Evolutionary conservation across 2,888 invertebrate genomes (phyloP).

Genomic region (Strigamia transsilvanica): DNA sequence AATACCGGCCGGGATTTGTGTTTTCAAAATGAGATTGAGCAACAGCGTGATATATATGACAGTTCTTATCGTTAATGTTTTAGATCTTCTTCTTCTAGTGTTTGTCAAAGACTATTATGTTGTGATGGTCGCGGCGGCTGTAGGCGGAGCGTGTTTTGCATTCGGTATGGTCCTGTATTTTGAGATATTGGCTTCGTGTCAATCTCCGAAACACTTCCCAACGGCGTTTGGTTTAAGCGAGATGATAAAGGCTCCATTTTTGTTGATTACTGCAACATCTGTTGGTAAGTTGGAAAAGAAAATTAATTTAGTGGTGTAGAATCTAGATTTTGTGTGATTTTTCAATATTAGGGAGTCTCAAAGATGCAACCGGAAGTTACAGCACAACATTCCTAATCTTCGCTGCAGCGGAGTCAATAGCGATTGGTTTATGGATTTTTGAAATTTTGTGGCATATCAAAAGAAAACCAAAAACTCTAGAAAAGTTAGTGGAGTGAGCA

Average conservation of each 20-base stretch:
- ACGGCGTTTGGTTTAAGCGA: slow-evolving; percentile 43
- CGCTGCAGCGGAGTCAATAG: not conserved
- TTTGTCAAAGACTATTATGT: not conserved
- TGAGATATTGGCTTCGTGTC: slow-evolving; percentile 43
- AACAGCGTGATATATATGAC: not conserved
- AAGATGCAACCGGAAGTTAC: slow-evolving; percentile 42
- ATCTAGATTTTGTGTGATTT: not conserved
- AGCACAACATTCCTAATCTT: slow-evolving; percentile 24
- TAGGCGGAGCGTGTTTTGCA: slow-evolving; percentile 32
- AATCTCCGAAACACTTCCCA: not conserved
- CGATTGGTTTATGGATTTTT: not conserved
- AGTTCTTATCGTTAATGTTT: not conserved
- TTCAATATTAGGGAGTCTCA: slow-evolving; percentile 15
- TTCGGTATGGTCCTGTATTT: slow-evolving; percentile 48
- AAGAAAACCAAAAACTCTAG: too few relatives aligned
- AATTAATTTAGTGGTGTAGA: not conserved
- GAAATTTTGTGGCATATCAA: not conserved
- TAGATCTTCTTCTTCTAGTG: not conserved
- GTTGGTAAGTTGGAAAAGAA: not conserved
- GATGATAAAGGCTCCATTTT: slow-evolving; percentile 25
- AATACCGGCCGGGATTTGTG: not conserved
- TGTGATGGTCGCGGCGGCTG: not conserved
- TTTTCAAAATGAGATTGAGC: not conserved
- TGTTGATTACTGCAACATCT: slow-evolving; percentile 15
- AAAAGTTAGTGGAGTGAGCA: too few relatives aligned